Base-by-base conservation (phyloP, 2,113 vertebrate genomes). In the Pluvialis apricaria region DNA sequence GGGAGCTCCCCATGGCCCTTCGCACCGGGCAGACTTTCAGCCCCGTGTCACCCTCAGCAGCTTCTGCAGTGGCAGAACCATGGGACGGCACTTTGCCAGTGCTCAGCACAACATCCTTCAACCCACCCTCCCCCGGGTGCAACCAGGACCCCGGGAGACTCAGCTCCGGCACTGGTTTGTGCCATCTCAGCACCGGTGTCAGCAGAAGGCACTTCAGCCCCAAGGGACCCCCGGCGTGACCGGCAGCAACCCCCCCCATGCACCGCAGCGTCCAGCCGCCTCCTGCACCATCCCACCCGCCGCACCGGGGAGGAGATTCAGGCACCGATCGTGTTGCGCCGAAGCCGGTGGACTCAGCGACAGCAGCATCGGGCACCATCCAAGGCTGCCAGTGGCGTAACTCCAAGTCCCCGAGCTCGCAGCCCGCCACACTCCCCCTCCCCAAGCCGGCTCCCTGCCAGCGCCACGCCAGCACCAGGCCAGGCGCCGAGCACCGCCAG, bases 311-410 rank as follows among this genome's bases (percentile, higher is more conserved):
- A 10, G 49, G n/a, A n/a, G n/a, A n/a, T n/a, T n/a, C n/a, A n/a
- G 1, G 68, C 31, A 18, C 34, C 10, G 55, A 22, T 31, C 3
- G 4, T 11, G 16, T 1, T 1, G 55, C 29, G 34, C 24, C 13
- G 1, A n/a, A n/a, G 31, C 31, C 3, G 7, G 11, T 54, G 55
- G 7, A 51, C 6, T 51, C 11, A 3, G 81, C 18, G 36, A 22
- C 3, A 13, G 55, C 70, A 13, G 49, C n/a, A n/a, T n/a, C n/a
- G n/a, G n/a, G n/a, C n/a, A 16, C n/a, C 4, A 1, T 17, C 18
- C 11, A 38, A 47, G 42, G 61, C 18, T 26, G 40, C 3, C 6
- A 42, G 71, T 12, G 71, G 61, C 52, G 66, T 24, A 9, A 34
- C 24, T 49, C 61, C 83, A 31, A 68, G 62, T 31, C 24, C n/a